A percentile compares a stretch with the other conserved stretches of the same genome.
Conservation (phyloP, 2,113 vertebrate genomes). For the Pteropus alecto region DNA sequence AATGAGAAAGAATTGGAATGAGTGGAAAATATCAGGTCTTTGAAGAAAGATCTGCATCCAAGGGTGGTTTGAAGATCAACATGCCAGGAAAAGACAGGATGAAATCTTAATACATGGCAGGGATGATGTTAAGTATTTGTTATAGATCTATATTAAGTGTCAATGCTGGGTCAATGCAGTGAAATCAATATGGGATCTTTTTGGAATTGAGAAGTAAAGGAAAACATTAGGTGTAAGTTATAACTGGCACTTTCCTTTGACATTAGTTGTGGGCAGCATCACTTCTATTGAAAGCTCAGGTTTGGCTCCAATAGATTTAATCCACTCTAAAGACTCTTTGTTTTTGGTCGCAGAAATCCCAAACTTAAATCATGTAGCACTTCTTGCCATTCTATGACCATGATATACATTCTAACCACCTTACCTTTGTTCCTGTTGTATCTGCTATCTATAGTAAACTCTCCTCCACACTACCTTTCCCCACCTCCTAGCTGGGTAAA, state of each 20-base stretch:
- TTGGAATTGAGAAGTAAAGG: not conserved
- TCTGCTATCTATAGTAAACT: not conserved
- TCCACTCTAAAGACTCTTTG: not conserved
- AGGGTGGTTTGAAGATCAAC: not conserved
- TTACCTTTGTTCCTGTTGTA: not conserved
- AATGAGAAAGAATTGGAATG: not conserved
- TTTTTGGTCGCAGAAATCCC: not conserved
- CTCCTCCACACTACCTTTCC: too few species aligned
- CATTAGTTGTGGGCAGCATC: not conserved
- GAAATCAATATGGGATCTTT: not conserved
- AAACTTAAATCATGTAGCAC: not conserved
- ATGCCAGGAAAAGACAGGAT: not conserved
- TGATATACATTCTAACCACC: not conserved
- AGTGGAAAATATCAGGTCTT: not conserved
- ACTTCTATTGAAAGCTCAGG: not conserved
- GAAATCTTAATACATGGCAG: not conserved
- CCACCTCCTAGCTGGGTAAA: not conserved
- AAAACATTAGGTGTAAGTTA: not conserved
- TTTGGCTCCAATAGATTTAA: not conserved
- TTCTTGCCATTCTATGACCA: too few species aligned
- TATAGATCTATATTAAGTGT: not conserved
- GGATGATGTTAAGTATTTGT: not conserved
- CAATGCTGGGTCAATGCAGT: not conserved
- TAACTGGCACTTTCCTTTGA: not conserved
- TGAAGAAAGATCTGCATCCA: not conserved